Evolutionary conservation across 2,113 vertebrate genomes (phyloP).

Genomic region (Albula glossodonta): DNA sequence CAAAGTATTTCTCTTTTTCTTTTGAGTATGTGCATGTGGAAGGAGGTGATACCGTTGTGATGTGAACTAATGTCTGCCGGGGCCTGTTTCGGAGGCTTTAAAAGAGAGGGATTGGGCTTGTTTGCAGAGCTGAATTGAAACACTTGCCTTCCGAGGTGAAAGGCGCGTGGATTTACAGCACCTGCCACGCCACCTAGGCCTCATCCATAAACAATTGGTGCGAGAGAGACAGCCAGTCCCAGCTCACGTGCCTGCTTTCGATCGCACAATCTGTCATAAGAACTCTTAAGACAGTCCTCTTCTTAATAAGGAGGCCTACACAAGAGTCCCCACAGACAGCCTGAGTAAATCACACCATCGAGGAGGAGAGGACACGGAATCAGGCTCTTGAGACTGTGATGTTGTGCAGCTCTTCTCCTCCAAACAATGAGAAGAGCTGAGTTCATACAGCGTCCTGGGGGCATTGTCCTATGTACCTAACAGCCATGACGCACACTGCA

Average conservation of each 20-base stretch:
- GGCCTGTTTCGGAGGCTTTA: conserved; percentile 8
- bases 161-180: conserved; percentile 49
- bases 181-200: conserved; percentile 51
- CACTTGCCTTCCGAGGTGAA: conserved; percentile 36
- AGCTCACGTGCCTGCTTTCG: conserved; percentile 50
- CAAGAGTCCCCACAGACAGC: conserved; percentile 44
- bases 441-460: neutral
- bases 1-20: neutral
- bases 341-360: conserved; percentile 41
- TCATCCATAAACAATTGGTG: conserved; percentile 54
- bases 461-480: neutral
- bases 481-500: neutral
- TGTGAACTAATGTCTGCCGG: conserved; percentile 12
- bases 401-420: neutral
- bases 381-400: neutral
- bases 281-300: conserved; percentile 59
- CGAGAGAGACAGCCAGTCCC: conserved; percentile 32
- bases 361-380: conserved; percentile 27
- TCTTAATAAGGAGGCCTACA: conserved; percentile 58
- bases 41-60: neutral
- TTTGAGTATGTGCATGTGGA: neutral
- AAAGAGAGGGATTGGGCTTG: conserved; percentile 5
- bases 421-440: neutral
- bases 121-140: conserved; percentile 17
- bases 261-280: conserved; percentile 49